Evolutionary conservation across 2,113 vertebrate genomes (phyloP).

Genomic region (Apteryx owenii): DNA sequence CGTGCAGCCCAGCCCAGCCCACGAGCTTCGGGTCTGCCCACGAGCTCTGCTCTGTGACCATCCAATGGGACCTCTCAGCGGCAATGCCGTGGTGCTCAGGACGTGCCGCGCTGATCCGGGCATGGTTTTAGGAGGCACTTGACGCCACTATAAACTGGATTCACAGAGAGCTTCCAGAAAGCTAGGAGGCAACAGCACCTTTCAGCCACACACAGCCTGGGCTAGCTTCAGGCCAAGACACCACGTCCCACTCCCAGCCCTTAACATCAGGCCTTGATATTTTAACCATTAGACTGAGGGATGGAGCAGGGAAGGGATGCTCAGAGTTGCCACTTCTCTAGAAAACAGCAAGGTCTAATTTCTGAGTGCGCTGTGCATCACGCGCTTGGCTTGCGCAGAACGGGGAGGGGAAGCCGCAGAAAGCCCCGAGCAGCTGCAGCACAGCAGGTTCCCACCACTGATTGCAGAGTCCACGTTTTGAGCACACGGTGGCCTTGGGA

Average conservation of each 20-base stretch:
- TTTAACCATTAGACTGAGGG: conserved; percentile 8
- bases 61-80: not conserved
- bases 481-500: not conserved
- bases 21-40: not conserved
- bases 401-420: not conserved
- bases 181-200: conserved; percentile 47
- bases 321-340: conserved; percentile 63
- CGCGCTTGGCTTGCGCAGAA: not conserved
- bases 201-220: conserved; percentile 47
- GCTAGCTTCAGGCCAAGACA: not conserved
- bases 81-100: not conserved
- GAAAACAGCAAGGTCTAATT: not conserved
- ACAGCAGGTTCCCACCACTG: conserved; percentile 28
- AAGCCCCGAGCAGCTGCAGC: not conserved
- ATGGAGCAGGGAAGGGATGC: conserved; percentile 8
- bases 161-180: not conserved
- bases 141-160: not conserved
- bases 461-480: not conserved
- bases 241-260: conserved; percentile 21
- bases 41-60: rapidly evolving
- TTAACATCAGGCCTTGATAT: not conserved
- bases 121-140: not conserved
- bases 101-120: not conserved
- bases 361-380: not conserved
- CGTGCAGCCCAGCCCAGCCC: not conserved